These are phyloP conservation scores for Neosilurus mollespiculum DNA, from an alignment of 2,797 vertebrate species.

Conservation along the genomic window DNA sequence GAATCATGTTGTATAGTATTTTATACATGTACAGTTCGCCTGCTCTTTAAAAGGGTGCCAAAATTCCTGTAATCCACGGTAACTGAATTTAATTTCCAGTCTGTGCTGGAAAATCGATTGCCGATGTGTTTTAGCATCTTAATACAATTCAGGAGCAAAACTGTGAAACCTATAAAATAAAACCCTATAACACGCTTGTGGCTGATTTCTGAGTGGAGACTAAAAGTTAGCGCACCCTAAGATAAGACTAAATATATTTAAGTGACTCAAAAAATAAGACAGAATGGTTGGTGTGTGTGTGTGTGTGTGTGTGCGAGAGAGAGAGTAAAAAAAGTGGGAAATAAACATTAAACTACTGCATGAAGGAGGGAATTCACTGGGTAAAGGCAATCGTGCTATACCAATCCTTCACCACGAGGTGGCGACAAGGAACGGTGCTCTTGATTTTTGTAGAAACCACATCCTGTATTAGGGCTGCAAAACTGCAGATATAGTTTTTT, in stretches of 20 bases:
- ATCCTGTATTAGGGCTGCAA: neutral
- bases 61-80: neutral
- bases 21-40: neutral
- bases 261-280: too few species aligned
- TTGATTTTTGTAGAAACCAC: neutral
- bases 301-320: too few species aligned
- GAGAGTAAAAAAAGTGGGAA: too few species aligned
- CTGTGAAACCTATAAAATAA: neutral
- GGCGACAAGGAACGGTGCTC: neutral
- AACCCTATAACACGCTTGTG: too few species aligned
- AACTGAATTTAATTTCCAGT: neutral
- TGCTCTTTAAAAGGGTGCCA: neutral
- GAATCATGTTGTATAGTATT: neutral
- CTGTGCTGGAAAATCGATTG: neutral
- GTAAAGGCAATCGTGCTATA: neutral
- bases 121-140: constrained; percentile 22
- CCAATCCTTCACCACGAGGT: neutral
- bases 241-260: neutral
- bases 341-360: too few species aligned
- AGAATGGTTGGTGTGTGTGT: neutral
- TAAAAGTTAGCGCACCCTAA: neutral
- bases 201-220: neutral
- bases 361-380: neutral
- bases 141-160: neutral
- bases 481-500: neutral